Evolutionary conservation across 2,113 vertebrate genomes (phyloP).

Genomic region (Phalacrocorax brasilianus): DNA sequence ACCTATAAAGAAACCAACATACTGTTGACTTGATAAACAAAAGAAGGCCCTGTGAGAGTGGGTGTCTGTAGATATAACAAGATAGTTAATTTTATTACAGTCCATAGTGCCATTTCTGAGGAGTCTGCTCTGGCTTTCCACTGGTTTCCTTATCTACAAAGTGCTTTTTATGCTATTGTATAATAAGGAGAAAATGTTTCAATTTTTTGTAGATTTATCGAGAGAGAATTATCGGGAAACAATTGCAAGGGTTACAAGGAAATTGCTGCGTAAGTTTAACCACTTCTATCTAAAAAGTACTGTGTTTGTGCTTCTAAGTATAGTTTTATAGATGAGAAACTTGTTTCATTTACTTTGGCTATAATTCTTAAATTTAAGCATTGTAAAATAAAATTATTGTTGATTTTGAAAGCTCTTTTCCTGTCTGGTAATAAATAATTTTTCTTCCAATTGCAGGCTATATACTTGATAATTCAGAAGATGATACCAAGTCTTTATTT

Average conservation of each 20-base stretch:
- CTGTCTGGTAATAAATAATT: neutral
- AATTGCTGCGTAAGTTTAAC: constrained; percentile 88
- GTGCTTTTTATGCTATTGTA: neutral
- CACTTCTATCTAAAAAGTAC: neutral
- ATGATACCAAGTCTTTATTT: constrained; percentile 97
- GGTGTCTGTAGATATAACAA: neutral
- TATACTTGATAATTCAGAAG: constrained; percentile 93
- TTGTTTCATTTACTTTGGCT: neutral
- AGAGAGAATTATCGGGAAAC: constrained; percentile 91
- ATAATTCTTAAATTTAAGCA: neutral
- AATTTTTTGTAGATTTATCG: constrained; percentile 77
- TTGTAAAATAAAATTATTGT: neutral
- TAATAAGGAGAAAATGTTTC: neutral
- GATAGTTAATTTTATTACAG: neutral
- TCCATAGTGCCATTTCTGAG: neutral
- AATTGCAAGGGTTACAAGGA: constrained; percentile 86
- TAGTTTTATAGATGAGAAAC: neutral
- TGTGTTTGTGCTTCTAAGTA: neutral
- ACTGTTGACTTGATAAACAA: neutral
- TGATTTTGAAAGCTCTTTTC: neutral
- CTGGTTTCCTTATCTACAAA: neutral
- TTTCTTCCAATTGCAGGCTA: constrained; percentile 73
- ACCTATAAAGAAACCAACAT: neutral
- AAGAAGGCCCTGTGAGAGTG: neutral
- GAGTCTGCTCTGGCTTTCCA: neutral